phyloP scores from a whole-genome alignment of 2,797 vertebrate genomes.

The Urocyon cinereoargenteus region DNA sequence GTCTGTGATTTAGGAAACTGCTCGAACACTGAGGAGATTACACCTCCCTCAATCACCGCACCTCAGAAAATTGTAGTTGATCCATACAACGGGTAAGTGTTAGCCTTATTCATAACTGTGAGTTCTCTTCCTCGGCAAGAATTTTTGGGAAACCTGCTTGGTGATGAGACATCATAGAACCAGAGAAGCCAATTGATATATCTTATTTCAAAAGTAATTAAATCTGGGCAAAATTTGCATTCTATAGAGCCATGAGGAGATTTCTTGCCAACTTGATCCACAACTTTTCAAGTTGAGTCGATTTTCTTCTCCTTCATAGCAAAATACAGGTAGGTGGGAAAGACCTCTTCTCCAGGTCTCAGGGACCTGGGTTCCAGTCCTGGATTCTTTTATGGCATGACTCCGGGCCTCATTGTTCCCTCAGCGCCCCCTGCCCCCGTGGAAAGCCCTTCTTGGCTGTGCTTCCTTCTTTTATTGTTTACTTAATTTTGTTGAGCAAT shows the following conservation, averaged over 20 bases:
- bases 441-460: background rate
- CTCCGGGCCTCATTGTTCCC: background rate
- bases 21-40: slow-evolving; percentile 82
- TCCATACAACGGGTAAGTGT: slow-evolving; percentile 89
- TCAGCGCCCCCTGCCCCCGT: fast-evolving
- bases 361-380: background rate
- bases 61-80: slow-evolving; percentile 88
- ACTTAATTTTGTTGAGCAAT: background rate
- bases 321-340: background rate
- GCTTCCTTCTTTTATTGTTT: background rate
- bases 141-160: slow-evolving; percentile 19
- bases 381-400: background rate
- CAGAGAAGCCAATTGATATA: background rate
- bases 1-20: slow-evolving; percentile 88
- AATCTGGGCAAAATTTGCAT: slow-evolving; percentile 17
- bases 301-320: background rate
- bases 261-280: slow-evolving; percentile 16
- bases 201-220: slow-evolving; percentile 47
- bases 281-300: background rate
- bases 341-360: background rate
- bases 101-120: background rate
- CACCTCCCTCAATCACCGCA: slow-evolving; percentile 72
- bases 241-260: background rate
- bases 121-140: slow-evolving; percentile 41
- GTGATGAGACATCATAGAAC: background rate